These are phyloP conservation scores for Kryptolebias ocellatus DNA, from an alignment of 2,797 vertebrate species.

Conservation along the genomic window DNA sequence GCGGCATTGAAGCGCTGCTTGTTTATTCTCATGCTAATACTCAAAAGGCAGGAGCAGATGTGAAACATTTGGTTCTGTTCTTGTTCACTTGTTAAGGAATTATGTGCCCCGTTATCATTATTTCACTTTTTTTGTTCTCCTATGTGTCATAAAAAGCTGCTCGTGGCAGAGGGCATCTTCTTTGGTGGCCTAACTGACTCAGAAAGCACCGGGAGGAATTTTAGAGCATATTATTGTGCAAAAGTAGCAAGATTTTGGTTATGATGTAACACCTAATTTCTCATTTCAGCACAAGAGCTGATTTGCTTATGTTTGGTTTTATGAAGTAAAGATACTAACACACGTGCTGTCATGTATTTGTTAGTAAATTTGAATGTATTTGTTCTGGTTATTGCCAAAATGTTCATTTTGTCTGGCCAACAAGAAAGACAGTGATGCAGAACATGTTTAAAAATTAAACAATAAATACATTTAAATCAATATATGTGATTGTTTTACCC, in stretches of 20 bases:
- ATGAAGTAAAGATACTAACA: neutral
- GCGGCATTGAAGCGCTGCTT: constrained; percentile 85
- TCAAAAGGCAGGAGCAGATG: constrained; percentile 88
- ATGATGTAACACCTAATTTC: neutral
- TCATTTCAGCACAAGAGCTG: neutral
- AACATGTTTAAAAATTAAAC: too few species aligned
- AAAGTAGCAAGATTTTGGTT: constrained; percentile 3
- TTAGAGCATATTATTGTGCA: neutral
- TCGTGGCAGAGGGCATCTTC: constrained; percentile 74
- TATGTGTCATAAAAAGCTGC: constrained; percentile 65
- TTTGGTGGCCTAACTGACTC: constrained; percentile 82
- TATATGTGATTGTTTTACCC: too few species aligned
- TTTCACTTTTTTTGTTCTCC: constrained; percentile 71
- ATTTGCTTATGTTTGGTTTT: neutral
- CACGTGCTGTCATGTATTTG: neutral
- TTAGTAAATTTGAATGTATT: neutral
- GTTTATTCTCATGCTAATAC: constrained; percentile 94
- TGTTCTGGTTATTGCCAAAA: neutral
- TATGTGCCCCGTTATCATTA: constrained; percentile 85
- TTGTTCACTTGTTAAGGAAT: constrained; percentile 94
- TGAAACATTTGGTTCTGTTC: constrained; percentile 93
- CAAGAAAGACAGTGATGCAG: too few species aligned
- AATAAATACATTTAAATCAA: too few species aligned
- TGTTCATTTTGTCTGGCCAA: neutral
- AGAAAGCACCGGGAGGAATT: neutral